Conservation (phyloP, 2,888 invertebrate species). For the Drosophila subsilvestris region DNA sequence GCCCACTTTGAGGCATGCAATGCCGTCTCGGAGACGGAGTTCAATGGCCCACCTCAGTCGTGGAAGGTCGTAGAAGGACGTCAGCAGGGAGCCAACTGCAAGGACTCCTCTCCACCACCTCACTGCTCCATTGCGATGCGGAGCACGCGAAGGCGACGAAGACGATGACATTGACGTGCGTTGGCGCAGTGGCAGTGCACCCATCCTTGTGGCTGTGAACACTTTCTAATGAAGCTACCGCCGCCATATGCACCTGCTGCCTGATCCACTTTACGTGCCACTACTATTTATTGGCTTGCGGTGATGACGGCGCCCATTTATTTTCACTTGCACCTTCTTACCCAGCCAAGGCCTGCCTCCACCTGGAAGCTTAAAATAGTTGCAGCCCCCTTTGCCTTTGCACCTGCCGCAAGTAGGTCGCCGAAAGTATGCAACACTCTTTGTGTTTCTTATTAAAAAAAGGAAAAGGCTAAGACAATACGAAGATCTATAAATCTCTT, state of each 20-base stretch:
- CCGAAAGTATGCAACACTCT: slow-evolving; percentile 36
- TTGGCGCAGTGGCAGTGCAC: slow-evolving; percentile 6
- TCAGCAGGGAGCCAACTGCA: slow-evolving; percentile 20
- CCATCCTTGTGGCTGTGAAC: neutral
- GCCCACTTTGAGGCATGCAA: slow-evolving; percentile 32
- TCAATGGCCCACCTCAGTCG: slow-evolving; percentile 16
- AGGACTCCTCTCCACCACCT: neutral
- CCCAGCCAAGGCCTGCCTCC: slow-evolving; percentile 33
- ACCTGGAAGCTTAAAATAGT: slow-evolving; percentile 29
- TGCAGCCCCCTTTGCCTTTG: slow-evolving; percentile 5
- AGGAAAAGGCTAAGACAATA: neutral
- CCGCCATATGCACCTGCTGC: slow-evolving; percentile 5
- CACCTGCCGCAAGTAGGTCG: slow-evolving; percentile 55
- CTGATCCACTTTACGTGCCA: slow-evolving; percentile 32
- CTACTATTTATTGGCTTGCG: slow-evolving; percentile 41
- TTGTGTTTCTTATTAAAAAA: neutral
- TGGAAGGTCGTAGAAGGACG: slow-evolving; percentile 33
- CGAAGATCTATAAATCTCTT: neutral
- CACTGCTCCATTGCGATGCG: slow-evolving; percentile 7
- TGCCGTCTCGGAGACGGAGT: slow-evolving; percentile 16
- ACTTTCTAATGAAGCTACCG: neutral
- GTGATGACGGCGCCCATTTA: slow-evolving; percentile 5
- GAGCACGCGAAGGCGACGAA: slow-evolving; percentile 22
- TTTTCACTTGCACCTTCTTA: slow-evolving; percentile 25
- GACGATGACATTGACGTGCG: slow-evolving; percentile 39